Evolutionary conservation across 2,113 vertebrate genomes (phyloP).

Genomic region (Fulmarus glacialis): DNA sequence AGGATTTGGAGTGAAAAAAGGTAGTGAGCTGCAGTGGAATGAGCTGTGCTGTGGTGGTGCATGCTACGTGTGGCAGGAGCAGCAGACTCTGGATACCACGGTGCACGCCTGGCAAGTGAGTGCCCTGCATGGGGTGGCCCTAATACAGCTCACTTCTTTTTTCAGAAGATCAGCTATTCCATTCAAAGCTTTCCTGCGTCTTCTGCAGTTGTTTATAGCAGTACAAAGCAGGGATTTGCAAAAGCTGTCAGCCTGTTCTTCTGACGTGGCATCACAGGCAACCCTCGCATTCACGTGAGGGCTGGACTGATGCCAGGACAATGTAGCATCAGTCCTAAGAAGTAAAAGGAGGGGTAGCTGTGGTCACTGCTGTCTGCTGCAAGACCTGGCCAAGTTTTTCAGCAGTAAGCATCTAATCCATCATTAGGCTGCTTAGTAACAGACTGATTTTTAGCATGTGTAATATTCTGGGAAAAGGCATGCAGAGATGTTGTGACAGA

Average conservation of each 20-base stretch:
- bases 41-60: neutral
- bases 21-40: fast-evolving
- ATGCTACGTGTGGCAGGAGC: neutral
- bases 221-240: neutral
- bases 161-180: neutral
- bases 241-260: neutral
- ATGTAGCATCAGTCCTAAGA: neutral
- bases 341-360: neutral
- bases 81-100: fast-evolving
- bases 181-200: neutral
- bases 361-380: neutral
- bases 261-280: neutral
- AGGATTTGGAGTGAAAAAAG: neutral
- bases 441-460: neutral
- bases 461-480: neutral
- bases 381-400: neutral
- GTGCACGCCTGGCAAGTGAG: neutral
- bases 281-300: neutral
- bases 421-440: neutral
- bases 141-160: neutral
- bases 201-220: neutral
- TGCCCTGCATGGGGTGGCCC: neutral
- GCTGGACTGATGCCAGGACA: neutral
- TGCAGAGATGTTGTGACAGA: neutral
- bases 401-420: neutral